Percentiles rank a stretch among this genome's conserved stretches.
Conservation (phyloP, 2,888 invertebrate genomes). For the Synergus gifuensis region DNA sequence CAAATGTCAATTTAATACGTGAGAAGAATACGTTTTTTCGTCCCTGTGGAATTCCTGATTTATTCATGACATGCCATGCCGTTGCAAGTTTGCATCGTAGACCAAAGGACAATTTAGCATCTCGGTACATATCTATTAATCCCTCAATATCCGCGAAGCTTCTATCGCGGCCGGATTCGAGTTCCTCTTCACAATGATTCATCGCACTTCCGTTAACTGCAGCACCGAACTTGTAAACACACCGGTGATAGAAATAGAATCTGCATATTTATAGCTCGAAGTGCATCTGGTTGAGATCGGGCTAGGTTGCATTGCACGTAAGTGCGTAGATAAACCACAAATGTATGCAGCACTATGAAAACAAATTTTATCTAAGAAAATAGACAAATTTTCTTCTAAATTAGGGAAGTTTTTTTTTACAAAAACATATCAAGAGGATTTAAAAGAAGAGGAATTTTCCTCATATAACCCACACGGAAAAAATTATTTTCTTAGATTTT, state of each 20-base stretch:
- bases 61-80: background rate
- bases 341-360: background rate
- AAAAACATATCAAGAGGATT: background rate
- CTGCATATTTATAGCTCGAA: slow-evolving; percentile 66
- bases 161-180: slow-evolving; percentile 18
- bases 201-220: slow-evolving; percentile 42
- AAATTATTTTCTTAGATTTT: too few relatives aligned
- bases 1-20: background rate
- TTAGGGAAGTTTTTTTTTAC: background rate
- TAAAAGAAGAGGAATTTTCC: background rate
- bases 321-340: background rate
- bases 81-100: background rate
- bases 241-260: slow-evolving; percentile 64
- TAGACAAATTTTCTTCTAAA: background rate
- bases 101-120: slow-evolving; percentile 17
- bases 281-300: slow-evolving; percentile 7
- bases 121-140: slow-evolving; percentile 25
- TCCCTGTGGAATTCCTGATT: slow-evolving; percentile 3
- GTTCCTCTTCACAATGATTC: slow-evolving; percentile 24
- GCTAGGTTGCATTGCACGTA: background rate
- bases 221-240: slow-evolving; percentile 66
- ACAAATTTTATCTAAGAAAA: background rate
- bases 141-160: slow-evolving; percentile 24
- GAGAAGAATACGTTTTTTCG: background rate
- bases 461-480: too few relatives aligned